Evolutionary conservation across 2,113 vertebrate genomes (phyloP).

Genomic region (Agelaius tricolor): DNA sequence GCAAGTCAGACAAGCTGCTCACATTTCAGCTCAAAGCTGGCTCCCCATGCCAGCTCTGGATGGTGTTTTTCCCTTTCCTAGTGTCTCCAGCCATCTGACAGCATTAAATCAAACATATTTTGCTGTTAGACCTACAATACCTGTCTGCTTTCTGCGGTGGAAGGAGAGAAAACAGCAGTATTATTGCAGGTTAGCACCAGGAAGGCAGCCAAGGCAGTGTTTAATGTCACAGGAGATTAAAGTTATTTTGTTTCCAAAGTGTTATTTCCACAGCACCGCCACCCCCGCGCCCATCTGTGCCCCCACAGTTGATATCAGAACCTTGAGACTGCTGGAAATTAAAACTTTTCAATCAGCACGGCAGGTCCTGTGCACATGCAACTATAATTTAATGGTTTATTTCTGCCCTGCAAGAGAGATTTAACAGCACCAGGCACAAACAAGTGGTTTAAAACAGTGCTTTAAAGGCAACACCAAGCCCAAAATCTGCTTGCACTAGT

Average conservation of each 20-base stretch:
- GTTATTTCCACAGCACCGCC: conserved; percentile 52
- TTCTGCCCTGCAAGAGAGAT: neutral
- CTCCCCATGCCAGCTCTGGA: conserved; percentile 18
- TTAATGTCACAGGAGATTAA: conserved; percentile 61
- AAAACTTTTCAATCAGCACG: neutral
- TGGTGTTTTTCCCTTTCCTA: conserved; percentile 4
- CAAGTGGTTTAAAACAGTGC: neutral
- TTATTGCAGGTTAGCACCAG: conserved; percentile 46
- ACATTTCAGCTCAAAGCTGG: conserved; percentile 38
- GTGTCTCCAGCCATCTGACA: conserved; percentile 31
- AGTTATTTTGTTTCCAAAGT: conserved; percentile 53
- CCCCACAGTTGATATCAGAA: neutral
- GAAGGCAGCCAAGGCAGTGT: conserved; percentile 34
- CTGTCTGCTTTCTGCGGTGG: conserved; percentile 11
- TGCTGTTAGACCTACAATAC: neutral
- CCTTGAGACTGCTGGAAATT: conserved; percentile 43
- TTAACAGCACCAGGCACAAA: neutral
- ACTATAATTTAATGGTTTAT: neutral
- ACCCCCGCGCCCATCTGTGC: conserved; percentile 32
- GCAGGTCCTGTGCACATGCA: neutral
- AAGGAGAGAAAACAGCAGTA: conserved; percentile 42
- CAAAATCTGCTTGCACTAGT: neutral
- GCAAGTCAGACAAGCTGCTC: conserved; percentile 57
- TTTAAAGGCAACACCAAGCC: neutral
- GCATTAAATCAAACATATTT: conserved; percentile 30